phyloP scores from a whole-genome alignment of 2,113 vertebrate genomes.

The Clarias magur region DNA sequence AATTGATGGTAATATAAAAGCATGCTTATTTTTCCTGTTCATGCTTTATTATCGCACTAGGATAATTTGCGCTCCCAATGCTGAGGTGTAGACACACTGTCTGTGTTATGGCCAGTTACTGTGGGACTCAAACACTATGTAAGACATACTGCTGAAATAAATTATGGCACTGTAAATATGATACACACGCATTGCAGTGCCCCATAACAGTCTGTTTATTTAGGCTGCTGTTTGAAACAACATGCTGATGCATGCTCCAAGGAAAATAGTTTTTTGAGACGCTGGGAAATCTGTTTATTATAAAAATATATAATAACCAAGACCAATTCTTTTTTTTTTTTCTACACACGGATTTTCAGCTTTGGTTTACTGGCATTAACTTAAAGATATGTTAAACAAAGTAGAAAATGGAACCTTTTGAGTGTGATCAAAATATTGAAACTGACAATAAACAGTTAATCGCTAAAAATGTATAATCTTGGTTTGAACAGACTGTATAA shows the following conservation, averaged over 20 bases:
- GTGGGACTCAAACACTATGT: slow-evolving; percentile 53
- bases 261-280: not conserved
- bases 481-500: not conserved
- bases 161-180: slow-evolving; percentile 41
- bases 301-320: not conserved
- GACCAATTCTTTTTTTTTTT: not conserved
- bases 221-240: not conserved
- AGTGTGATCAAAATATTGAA: not conserved
- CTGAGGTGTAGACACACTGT: not conserved
- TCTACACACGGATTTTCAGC: not conserved
- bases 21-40: slow-evolving; percentile 27
- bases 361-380: not conserved
- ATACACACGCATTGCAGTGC: not conserved
- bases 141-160: slow-evolving; percentile 47
- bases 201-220: not conserved
- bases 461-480: not conserved
- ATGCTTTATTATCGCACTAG: slow-evolving; percentile 54
- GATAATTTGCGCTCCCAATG: slow-evolving; percentile 52
- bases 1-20: slow-evolving; percentile 55
- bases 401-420: not conserved
- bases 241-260: not conserved
- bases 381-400: not conserved
- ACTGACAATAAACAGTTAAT: not conserved
- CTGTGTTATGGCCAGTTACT: slow-evolving; percentile 44
- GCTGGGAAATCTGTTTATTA: not conserved